phyloP scores from a whole-genome alignment of 2,888 invertebrate genomes.

The Oligia fasciuncula region DNA sequence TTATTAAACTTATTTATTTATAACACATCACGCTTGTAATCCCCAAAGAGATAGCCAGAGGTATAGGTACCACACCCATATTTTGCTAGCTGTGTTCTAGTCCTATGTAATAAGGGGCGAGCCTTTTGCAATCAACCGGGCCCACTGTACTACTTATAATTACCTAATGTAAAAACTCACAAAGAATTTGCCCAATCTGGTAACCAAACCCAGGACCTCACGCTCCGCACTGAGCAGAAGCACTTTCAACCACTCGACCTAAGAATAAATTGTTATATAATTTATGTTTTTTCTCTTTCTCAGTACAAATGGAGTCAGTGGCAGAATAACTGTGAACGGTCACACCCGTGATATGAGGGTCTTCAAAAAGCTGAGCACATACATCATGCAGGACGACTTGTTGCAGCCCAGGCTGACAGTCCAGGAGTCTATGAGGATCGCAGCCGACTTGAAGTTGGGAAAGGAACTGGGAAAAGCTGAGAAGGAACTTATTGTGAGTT shows the following conservation, averaged over 20 bases:
- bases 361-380: slow-evolving; percentile 94
- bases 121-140: background rate
- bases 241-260: background rate
- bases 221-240: no score
- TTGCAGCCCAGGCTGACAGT: slow-evolving; percentile 93
- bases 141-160: background rate
- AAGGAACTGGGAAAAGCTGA: slow-evolving; percentile 89
- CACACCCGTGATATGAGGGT: slow-evolving; percentile 91
- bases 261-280: background rate
- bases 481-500: slow-evolving; percentile 91
- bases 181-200: background rate
- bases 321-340: slow-evolving; percentile 92
- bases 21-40: no score
- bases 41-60: background rate
- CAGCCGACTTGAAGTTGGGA: slow-evolving; percentile 93
- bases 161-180: background rate
- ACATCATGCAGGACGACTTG: slow-evolving; percentile 95
- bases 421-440: slow-evolving; percentile 93
- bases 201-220: background rate
- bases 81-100: background rate
- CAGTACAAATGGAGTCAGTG: slow-evolving; percentile 91
- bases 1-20: no score
- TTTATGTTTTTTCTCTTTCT: background rate
- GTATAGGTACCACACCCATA: background rate
- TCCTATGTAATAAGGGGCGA: background rate